Conservation (phyloP, 2,797 vertebrate genomes). For the Eleutherodactylus coqui region DNA sequence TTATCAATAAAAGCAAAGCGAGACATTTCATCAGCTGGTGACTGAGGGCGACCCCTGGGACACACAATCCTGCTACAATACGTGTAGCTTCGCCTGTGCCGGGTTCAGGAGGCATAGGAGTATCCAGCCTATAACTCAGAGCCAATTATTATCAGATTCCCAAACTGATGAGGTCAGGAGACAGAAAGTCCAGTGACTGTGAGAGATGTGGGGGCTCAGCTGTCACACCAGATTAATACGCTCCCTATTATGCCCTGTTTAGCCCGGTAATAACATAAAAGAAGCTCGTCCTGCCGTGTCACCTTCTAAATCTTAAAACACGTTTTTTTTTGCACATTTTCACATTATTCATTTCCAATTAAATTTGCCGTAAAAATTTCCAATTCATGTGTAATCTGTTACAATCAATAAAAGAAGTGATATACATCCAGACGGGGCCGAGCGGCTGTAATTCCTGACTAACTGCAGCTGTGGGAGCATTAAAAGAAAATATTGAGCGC, state of each 20-base stretch:
- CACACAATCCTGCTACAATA: not conserved
- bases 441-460: slow-evolving; percentile 30
- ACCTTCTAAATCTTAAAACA: slow-evolving; percentile 41
- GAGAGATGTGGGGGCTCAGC: not conserved
- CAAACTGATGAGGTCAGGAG: slow-evolving; percentile 14
- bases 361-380: slow-evolving; percentile 56
- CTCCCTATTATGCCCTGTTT: slow-evolving; percentile 39
- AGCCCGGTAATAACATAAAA: slow-evolving; percentile 17
- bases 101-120: not conserved
- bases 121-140: too few species aligned
- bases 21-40: not conserved
- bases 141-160: slow-evolving; percentile 23
- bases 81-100: not conserved
- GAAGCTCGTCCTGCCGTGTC: slow-evolving; percentile 21
- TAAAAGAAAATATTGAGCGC: slow-evolving; percentile 41
- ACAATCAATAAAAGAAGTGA: slow-evolving; percentile 56
- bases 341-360: slow-evolving; percentile 62
- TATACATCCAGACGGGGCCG: slow-evolving; percentile 47
- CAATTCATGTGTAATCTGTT: slow-evolving; percentile 47
- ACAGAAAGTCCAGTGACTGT: not conserved
- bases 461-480: slow-evolving; percentile 48
- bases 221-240: slow-evolving; percentile 34
- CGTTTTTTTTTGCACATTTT: slow-evolving; percentile 29
- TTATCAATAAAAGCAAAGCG: slow-evolving; percentile 40
- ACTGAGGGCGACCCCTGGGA: not conserved